A percentile compares a stretch with the other conserved stretches of the same genome.
Evolutionary conservation across 1,140 invertebrate genomes (phyloP).

Genomic region (Brachionus calyciflorus): DNA sequence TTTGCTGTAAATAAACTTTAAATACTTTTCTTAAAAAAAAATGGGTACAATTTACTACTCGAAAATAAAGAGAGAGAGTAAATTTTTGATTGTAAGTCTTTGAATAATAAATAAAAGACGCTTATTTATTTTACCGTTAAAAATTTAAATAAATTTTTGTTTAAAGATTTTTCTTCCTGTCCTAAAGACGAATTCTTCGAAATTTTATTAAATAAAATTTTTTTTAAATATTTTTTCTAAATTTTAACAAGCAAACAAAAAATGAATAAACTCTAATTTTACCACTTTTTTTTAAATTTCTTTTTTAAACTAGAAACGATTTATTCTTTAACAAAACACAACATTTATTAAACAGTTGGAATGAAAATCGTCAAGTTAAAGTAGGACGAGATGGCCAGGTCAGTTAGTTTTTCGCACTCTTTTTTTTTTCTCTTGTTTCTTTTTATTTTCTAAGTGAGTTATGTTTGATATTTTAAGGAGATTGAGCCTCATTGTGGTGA

Average conservation of each 20-base stretch:
- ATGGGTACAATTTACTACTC: too few species aligned
- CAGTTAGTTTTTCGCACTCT: constrained; percentile 23
- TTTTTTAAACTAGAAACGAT: constrained; percentile 70
- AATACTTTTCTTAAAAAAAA: too few species aligned
- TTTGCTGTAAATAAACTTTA: too few species aligned
- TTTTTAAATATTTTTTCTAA: not conserved
- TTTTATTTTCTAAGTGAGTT: too few species aligned
- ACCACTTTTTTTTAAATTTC: not conserved
- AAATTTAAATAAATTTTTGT: too few species aligned
- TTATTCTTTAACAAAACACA: constrained; percentile 84
- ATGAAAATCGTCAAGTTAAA: constrained; percentile 96
- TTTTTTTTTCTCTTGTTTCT: constrained; percentile 27
- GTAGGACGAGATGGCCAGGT: constrained; percentile 90
- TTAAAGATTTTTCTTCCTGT: too few species aligned
- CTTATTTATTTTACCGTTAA: too few species aligned
- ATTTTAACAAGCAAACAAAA: not conserved
- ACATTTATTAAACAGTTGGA: constrained; percentile 94
- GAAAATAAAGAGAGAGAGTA: too few species aligned
- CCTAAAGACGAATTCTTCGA: too few species aligned
- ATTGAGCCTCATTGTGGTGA: constrained; percentile 90
- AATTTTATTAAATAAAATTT: not conserved
- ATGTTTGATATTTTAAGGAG: constrained; percentile 75
- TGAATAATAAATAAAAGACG: too few species aligned
- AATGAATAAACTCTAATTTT: too few species aligned
- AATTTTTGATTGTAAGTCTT: too few species aligned